Conservation (phyloP, 2,113 vertebrate species). For the Loxodonta africana region DNA sequence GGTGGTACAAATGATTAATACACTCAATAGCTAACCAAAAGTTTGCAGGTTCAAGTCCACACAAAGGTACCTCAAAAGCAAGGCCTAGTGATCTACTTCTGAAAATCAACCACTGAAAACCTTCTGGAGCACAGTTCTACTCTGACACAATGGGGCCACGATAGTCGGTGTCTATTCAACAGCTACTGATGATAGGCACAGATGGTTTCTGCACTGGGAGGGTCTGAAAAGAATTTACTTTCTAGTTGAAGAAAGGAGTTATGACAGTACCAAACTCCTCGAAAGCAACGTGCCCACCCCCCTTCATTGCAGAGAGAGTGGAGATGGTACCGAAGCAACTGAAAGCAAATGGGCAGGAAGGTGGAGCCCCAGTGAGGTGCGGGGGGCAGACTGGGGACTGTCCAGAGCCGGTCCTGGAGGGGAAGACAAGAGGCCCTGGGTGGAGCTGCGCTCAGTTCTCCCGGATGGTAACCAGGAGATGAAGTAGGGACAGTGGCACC, state of each 20-base stretch:
- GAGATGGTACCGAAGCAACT: not conserved
- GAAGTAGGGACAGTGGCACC: not conserved
- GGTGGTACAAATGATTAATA: too few relatives aligned
- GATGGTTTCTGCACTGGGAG: too few relatives aligned
- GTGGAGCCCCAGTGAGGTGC: not conserved
- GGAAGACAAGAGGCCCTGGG: fast-evolving
- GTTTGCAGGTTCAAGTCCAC: too few relatives aligned
- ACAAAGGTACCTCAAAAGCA: too few relatives aligned
- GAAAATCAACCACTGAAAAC: too few relatives aligned
- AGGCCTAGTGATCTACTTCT: too few relatives aligned
- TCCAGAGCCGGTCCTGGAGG: too few relatives aligned
- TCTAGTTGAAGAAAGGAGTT: not conserved
- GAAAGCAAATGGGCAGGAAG: not conserved
- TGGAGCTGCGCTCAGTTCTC: not conserved
- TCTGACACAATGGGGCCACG: too few relatives aligned
- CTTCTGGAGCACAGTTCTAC: too few relatives aligned
- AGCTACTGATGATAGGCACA: too few relatives aligned
- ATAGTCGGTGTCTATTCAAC: too few relatives aligned
- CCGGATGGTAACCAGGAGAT: not conserved
- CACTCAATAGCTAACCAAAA: too few relatives aligned
- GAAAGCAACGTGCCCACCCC: not conserved
- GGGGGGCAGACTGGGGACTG: not conserved
- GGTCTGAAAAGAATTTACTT: not conserved
- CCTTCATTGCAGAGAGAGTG: not conserved
- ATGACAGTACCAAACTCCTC: not conserved